Base-by-base conservation (phyloP, 2,113 vertebrate genomes). In the Cyanoramphus novaezelandiae region DNA sequence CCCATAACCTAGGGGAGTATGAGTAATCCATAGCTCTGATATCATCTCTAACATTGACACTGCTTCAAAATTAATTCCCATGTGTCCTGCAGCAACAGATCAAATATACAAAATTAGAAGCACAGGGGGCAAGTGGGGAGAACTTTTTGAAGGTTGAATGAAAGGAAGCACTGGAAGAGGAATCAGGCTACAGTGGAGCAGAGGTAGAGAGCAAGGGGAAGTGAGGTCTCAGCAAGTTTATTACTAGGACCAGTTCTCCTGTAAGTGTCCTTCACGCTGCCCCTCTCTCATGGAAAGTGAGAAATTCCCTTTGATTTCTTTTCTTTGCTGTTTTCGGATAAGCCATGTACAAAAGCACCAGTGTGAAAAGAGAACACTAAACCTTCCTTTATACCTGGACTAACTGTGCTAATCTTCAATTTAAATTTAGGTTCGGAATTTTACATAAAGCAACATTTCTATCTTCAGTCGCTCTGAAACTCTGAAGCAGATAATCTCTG, bases 371-470 rank as follows among this genome's bases (percentile, higher is more conserved):
- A 80, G 64, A 95, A 82, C 57, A 37, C 4, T 90, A 74, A 95
- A 47, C 39, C 23, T 90, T 68, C 65, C n/a, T 91, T 87, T 17
- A 85, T 24, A 76, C 13, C 27, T 62, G 14, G 49, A 60, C 31
- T 87, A 95, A 95, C 82, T 80, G 44, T 65, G 91, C 37, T 74
- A 76, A 95, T 87, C 63, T 92, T 91, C 29, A 79, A 86, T 50
- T 84, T 89, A 89, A 91, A 55, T 92, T 72, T 60, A 79, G 24
- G 16, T 41, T 87, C 35, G 74, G 59, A 88, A 81, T 91, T 90
- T 91, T 84, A 90, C 28, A 49, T 55, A 59, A 43, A 93, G 70
- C 23, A 82, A 39, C 29, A 74, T 46, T 88, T 87, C 86, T 70
- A 88, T 77, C 28, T 83, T 88, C 53, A 71, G 29, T 70, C 67